Percentiles rank a stretch among this genome's conserved stretches.
phyloP scores from a whole-genome alignment of 2,888 invertebrate genomes.

The Harmothoe impar region DNA sequence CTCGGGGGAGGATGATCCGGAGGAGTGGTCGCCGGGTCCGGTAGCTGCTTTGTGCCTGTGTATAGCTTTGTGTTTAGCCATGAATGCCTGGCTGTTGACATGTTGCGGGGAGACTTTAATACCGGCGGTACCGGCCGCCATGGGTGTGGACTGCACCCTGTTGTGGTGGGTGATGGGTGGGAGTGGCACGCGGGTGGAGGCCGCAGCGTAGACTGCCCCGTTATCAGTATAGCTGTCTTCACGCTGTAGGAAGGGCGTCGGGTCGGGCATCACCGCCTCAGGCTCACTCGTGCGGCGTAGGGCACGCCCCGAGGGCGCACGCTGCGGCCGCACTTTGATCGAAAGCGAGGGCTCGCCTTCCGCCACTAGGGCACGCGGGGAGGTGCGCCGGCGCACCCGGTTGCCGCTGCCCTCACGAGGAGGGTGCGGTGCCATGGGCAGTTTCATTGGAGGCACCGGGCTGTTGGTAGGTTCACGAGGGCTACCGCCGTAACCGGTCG shows the following conservation, averaged over 20 bases:
- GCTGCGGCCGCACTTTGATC: neutral
- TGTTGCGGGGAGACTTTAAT: neutral
- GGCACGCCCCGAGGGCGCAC: slow-evolving; percentile 32
- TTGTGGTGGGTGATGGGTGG: slow-evolving; percentile 14
- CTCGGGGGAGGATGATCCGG: slow-evolving; percentile 55
- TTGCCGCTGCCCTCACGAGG: neutral
- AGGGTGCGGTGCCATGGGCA: slow-evolving; percentile 25
- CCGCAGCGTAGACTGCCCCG: neutral
- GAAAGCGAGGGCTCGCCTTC: neutral
- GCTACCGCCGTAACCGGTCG: neutral
- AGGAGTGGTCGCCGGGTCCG: neutral
- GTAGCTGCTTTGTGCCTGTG: slow-evolving; percentile 4
- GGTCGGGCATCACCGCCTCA: slow-evolving; percentile 51
- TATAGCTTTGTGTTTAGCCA: neutral
- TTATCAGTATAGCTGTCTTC: neutral
- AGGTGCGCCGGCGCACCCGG: slow-evolving; percentile 22
- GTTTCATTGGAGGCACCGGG: neutral
- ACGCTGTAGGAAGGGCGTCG: slow-evolving; percentile 50
- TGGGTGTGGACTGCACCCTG: neutral
- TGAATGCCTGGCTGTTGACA: neutral
- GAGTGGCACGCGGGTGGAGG: slow-evolving; percentile 9
- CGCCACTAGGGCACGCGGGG: neutral
- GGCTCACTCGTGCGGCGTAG: neutral
- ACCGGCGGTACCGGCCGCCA: neutral
- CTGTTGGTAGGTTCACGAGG: neutral